Conservation (phyloP, 2,888 invertebrate genomes). For the Gasteruption jaculator region DNA sequence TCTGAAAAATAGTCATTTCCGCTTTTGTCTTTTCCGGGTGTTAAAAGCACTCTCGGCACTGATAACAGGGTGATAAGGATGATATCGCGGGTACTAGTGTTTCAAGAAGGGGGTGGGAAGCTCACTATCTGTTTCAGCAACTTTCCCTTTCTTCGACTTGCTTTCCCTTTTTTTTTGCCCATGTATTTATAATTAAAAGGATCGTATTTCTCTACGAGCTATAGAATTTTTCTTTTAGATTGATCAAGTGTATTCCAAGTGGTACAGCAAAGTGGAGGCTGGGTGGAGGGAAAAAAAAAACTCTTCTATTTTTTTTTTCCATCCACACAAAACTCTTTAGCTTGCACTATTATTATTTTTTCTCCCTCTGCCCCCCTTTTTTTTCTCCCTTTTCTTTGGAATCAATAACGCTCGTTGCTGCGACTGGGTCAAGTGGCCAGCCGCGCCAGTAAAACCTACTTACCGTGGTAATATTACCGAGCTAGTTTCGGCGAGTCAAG, state of each 20-base stretch:
- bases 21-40: too few relatives aligned
- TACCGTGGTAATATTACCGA: slow-evolving; percentile 35
- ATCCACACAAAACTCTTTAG: not conserved
- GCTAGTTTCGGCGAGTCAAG: slow-evolving; percentile 32
- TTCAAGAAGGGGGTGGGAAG: too few relatives aligned
- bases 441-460: slow-evolving; percentile 25
- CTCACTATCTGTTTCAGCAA: too few relatives aligned
- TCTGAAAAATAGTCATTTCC: too few relatives aligned
- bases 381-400: slow-evolving; percentile 29
- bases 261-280: too few relatives aligned
- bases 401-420: slow-evolving; percentile 36
- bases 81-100: too few relatives aligned
- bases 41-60: too few relatives aligned
- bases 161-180: not conserved
- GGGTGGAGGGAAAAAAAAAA: slow-evolving; percentile 1
- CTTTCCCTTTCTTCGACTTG: not conserved
- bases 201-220: too few relatives aligned
- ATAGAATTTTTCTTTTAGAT: too few relatives aligned
- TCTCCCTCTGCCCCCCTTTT: slow-evolving; percentile 13
- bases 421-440: slow-evolving; percentile 40
- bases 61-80: too few relatives aligned
- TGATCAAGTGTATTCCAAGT: too few relatives aligned
- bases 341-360: slow-evolving; percentile 7
- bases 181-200: too few relatives aligned
- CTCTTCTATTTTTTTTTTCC: slow-evolving; percentile 8